Conservation (phyloP, 1,140 invertebrate genomes). For the Chironomus tepperi region DNA sequence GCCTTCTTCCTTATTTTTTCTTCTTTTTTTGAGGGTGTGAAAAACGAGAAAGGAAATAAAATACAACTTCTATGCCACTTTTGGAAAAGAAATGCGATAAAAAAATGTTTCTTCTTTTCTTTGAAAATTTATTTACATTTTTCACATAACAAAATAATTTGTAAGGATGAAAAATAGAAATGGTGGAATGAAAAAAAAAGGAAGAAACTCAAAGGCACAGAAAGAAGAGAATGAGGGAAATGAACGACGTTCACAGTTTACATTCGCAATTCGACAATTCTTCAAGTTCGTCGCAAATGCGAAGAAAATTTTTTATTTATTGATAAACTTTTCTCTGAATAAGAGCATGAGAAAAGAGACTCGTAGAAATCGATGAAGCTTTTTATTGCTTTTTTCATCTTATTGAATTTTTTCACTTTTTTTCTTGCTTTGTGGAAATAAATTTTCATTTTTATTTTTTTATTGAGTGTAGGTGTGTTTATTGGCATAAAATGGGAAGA, state of each 20-base stretch:
- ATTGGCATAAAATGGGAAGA: background rate
- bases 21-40: constrained; percentile 3
- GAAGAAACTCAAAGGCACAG: too few relatives aligned
- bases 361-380: constrained; percentile 5
- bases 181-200: too few relatives aligned
- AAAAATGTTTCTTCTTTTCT: background rate
- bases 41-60: background rate
- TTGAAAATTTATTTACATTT: constrained; percentile 19
- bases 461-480: constrained; percentile 12
- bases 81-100: background rate
- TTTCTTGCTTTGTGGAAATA: background rate
- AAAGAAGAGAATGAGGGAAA: background rate
- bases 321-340: background rate
- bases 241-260: constrained; percentile 24
- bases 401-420: background rate
- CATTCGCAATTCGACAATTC: constrained; percentile 18
- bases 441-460: background rate
- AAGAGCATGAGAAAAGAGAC: background rate
- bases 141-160: constrained; percentile 23
- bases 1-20: background rate
- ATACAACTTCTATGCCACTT: background rate
- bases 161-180: background rate
- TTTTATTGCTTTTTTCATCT: constrained; percentile 17
- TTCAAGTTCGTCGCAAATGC: background rate
- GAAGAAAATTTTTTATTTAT: constrained; percentile 4